Evolutionary conservation across 37 sponge, comb jelly and placozoan species (phyloP).

Genomic region (Tethya wilhelma): DNA sequence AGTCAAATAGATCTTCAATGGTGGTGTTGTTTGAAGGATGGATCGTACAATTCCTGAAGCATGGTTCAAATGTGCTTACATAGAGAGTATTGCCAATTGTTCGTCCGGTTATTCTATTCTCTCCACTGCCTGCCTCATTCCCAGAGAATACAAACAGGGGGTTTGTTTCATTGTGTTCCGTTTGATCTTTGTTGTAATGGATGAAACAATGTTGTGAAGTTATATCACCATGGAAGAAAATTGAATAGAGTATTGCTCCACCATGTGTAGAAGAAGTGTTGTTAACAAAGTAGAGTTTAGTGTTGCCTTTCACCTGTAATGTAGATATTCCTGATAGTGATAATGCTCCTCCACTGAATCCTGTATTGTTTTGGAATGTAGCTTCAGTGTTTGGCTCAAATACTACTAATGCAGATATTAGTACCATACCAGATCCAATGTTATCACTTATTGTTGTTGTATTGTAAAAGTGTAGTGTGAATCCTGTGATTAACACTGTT

Average conservation of each 20-base stretch:
- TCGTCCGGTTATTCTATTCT: too few relatives aligned
- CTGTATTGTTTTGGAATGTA: constrained; percentile 9
- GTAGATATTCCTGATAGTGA: constrained; percentile 4
- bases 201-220: constrained; percentile 35
- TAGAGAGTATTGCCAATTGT: too few relatives aligned
- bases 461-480: not conserved
- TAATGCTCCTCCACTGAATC: constrained; percentile 22
- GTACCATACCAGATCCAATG: not conserved
- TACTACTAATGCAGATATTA: not conserved
- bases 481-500: not conserved
- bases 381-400: not conserved
- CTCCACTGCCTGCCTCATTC: constrained; percentile 1
- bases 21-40: too few relatives aligned
- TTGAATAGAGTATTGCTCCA: constrained; percentile 27
- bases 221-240: not conserved
- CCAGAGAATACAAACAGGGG: too few relatives aligned
- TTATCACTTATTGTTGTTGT: not conserved
- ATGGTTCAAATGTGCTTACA: too few relatives aligned
- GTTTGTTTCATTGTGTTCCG: not conserved
- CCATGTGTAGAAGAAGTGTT: constrained; percentile 24
- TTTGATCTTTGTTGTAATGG: not conserved
- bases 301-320: not conserved
- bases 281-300: not conserved
- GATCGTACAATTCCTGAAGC: too few relatives aligned
- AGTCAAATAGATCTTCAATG: too few relatives aligned